Conservation (phyloP, 2,888 invertebrate species). For the Trichopria drosophilae region DNA sequence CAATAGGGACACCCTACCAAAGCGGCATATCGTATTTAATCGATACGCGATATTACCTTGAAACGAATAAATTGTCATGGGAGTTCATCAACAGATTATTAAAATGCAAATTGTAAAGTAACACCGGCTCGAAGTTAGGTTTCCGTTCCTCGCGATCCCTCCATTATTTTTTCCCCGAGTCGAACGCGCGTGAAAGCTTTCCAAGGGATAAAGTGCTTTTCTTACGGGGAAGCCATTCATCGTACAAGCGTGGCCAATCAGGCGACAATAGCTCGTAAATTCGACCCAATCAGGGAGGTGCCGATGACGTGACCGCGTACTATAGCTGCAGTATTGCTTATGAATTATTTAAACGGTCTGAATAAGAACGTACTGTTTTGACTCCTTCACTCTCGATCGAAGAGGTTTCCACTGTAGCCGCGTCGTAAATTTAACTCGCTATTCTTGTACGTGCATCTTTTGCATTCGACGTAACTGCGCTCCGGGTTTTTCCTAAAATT, state of each 20-base stretch:
- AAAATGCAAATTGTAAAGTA: too few species aligned
- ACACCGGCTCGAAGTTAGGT: too few species aligned
- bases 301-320: constrained; percentile 52
- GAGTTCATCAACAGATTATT: too few species aligned
- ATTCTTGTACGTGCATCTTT: too few species aligned
- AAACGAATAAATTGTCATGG: too few species aligned
- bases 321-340: constrained; percentile 52
- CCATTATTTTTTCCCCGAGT: too few species aligned
- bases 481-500: constrained; percentile 32
- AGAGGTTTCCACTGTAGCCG: constrained; percentile 1
- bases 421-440: constrained; percentile 14
- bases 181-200: too few species aligned
- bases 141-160: too few species aligned
- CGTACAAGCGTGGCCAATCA: constrained; percentile 56
- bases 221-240: constrained; percentile 45
- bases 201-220: constrained; percentile 49
- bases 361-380: constrained; percentile 18
- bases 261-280: constrained; percentile 57
- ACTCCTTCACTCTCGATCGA: constrained; percentile 21
- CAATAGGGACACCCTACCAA: too few species aligned
- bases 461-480: too few species aligned
- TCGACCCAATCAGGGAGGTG: constrained; percentile 52
- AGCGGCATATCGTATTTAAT: too few species aligned
- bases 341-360: constrained; percentile 54
- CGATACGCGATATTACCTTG: too few species aligned